phyloP scores from a whole-genome alignment of 2,113 vertebrate species.

The Ailuropoda melanoleuca region DNA sequence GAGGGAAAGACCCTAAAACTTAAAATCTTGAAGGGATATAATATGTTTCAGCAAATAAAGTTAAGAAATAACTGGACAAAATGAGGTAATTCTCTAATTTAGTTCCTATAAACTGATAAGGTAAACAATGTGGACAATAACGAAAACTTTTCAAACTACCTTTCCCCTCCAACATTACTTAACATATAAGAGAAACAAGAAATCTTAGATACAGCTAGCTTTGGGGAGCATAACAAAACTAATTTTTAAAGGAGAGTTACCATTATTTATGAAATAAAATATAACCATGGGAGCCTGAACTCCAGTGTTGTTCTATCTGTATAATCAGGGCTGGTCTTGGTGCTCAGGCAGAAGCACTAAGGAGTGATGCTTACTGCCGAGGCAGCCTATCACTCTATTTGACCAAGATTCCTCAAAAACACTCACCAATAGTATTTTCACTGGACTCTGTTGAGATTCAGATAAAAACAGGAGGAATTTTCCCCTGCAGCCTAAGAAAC shows the following conservation, averaged over 20 bases:
- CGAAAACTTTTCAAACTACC: background rate
- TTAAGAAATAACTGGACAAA: background rate
- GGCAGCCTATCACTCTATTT: background rate
- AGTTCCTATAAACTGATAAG: background rate
- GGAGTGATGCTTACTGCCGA: background rate
- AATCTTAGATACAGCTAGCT: background rate
- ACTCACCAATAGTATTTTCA: background rate
- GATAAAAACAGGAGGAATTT: background rate
- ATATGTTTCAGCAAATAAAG: background rate
- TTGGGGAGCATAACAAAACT: background rate
- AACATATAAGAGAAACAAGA: background rate
- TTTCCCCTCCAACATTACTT: background rate
- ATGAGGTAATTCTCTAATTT: background rate
- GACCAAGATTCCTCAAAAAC: background rate
- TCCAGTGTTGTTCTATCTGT: background rate
- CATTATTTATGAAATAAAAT: background rate
- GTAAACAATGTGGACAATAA: background rate
- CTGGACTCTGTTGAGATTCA: background rate
- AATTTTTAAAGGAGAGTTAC: background rate
- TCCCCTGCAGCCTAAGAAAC: conserved; percentile 7
- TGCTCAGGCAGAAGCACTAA: background rate
- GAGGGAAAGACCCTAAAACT: background rate
- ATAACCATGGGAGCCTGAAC: background rate
- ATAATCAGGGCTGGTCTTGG: background rate
- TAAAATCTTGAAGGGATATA: background rate